These are phyloP conservation scores for Asobara japonica DNA, from an alignment of 1,140 invertebrate genomes.

Conservation along the genomic window DNA sequence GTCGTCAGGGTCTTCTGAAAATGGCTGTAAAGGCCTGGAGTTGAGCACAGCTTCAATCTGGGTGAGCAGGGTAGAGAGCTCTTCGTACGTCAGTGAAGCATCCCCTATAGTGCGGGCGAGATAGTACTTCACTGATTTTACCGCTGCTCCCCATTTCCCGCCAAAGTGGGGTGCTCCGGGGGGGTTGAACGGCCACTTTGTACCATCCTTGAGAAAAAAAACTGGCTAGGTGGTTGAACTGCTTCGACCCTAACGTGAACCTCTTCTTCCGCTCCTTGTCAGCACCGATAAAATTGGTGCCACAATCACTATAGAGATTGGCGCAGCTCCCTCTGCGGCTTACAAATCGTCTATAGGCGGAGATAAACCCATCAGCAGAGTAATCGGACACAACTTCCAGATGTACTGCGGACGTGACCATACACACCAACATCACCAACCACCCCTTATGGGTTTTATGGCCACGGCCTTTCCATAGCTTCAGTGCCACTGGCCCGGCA, in stretches of 20 bases:
- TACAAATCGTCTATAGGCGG: slow-evolving; percentile 45
- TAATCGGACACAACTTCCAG: slow-evolving; percentile 34
- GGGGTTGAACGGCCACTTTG: too few relatives aligned
- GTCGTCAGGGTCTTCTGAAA: slow-evolving; percentile 27
- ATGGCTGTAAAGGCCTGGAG: slow-evolving; percentile 31
- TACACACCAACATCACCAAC: too few relatives aligned
- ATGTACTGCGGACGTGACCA: too few relatives aligned
- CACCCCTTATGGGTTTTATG: not conserved
- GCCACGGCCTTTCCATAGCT: slow-evolving; percentile 34
- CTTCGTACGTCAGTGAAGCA: too few relatives aligned
- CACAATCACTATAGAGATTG: slow-evolving; percentile 34
- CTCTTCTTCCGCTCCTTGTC: not conserved
- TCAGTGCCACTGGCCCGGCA: slow-evolving; percentile 46
- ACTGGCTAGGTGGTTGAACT: too few relatives aligned
- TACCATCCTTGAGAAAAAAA: too few relatives aligned
- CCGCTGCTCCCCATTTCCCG: slow-evolving; percentile 50
- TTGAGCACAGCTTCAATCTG: slow-evolving; percentile 45
- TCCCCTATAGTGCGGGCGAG: slow-evolving; percentile 26
- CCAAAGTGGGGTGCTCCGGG: slow-evolving; percentile 49
- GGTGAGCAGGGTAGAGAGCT: slow-evolving; percentile 33
- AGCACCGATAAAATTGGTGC: slow-evolving; percentile 31
- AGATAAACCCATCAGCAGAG: slow-evolving; percentile 41
- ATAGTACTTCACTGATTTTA: slow-evolving; percentile 47
- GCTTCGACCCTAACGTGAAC: too few relatives aligned
- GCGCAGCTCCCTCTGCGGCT: slow-evolving; percentile 27